Base-by-base conservation (phyloP, 2,113 vertebrate genomes). In the Poicephalus meyeri region DNA sequence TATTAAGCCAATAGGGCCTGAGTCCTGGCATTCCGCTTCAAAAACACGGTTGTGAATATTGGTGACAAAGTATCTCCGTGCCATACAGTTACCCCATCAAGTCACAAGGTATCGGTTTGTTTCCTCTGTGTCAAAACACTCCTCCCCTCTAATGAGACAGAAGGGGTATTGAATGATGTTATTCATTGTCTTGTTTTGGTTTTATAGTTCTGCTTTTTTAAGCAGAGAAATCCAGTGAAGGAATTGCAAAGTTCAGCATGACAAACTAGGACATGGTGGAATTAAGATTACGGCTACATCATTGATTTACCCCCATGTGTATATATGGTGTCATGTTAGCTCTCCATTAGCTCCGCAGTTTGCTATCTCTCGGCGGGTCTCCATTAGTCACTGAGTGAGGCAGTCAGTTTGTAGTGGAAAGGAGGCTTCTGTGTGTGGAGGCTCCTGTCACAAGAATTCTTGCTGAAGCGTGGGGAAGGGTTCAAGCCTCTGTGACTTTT, bases 81-180 rank as follows among this genome's bases (percentile, higher is more conserved):
- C 46, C 21, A 4, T 9, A n/a, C 11, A 29, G 9, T 42, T 49
- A 37, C 52, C 44, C 37, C 15, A 6, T 21, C 39, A 89, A 73
- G 35, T 61, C 60, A 37, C 16, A 16, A 71, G 56, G 39, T 37
- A 44, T 6, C 4, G 1, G 24, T 41, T 73, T 66, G 25, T 55
- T 86, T 92, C n/a, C 72, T 17, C 3, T 7, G 31, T 29, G 13
- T 39, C 0, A 0, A 0, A 19, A 26, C 1, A 2, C 11, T 29
- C 37, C 16, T 61, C 17, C 23, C 29, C 26, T 35, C 39, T 18
- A 7, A 11, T 2, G 35, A 17, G 9, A 20, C 66, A 8, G 33
- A 35, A 21, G 0, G 9, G 3, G 21, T 1, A 16, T 17, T 17
- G 42, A 65, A 69, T 55, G 28, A 9, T 37, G 25, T 4, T 77